These are phyloP conservation scores for Stomatorhinus walkeri DNA, from an alignment of 2,797 vertebrate species.

Conservation along the genomic window DNA sequence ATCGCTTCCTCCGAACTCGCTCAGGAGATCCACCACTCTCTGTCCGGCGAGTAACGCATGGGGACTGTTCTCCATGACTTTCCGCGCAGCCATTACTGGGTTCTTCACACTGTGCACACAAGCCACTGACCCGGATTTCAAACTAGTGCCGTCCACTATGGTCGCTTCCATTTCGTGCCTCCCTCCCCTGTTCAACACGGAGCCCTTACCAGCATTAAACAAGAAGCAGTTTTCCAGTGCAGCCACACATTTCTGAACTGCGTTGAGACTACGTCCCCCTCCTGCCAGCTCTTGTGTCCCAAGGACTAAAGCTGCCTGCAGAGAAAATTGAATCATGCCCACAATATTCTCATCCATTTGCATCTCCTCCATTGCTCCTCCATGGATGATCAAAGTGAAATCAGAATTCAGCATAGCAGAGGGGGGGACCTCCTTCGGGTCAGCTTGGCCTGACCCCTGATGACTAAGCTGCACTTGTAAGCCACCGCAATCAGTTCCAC, in stretches of 20 bases:
- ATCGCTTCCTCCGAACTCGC: constrained; percentile 40
- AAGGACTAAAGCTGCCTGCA: constrained; percentile 57
- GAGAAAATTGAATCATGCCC: constrained; percentile 59
- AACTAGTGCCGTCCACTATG: constrained; percentile 56
- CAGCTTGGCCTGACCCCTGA: constrained; percentile 18
- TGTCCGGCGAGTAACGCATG: constrained; percentile 56
- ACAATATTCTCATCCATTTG: constrained; percentile 54
- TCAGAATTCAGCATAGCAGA: constrained; percentile 32
- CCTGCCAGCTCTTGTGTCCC: constrained; percentile 53
- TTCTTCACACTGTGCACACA: constrained; percentile 58
- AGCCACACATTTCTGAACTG: constrained; percentile 63
- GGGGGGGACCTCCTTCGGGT: neutral
- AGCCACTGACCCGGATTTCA: constrained; percentile 63
- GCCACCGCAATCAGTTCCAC: constrained; percentile 26
- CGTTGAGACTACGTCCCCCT: constrained; percentile 60
- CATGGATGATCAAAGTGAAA: constrained; percentile 62
- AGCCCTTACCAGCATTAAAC: constrained; percentile 69
- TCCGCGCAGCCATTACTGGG: constrained; percentile 52
- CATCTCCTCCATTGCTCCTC: constrained; percentile 64
- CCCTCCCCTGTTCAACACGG: constrained; percentile 62
- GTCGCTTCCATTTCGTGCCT: constrained; percentile 66
- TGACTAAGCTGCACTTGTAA: neutral
- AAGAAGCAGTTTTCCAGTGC: constrained; percentile 69
- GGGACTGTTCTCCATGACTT: constrained; percentile 53
- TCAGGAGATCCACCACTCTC: constrained; percentile 59